Percentiles rank a stretch among this genome's conserved stretches.
Conservation (phyloP, 2,888 invertebrate genomes). For the Oxystoma pomonae region DNA sequence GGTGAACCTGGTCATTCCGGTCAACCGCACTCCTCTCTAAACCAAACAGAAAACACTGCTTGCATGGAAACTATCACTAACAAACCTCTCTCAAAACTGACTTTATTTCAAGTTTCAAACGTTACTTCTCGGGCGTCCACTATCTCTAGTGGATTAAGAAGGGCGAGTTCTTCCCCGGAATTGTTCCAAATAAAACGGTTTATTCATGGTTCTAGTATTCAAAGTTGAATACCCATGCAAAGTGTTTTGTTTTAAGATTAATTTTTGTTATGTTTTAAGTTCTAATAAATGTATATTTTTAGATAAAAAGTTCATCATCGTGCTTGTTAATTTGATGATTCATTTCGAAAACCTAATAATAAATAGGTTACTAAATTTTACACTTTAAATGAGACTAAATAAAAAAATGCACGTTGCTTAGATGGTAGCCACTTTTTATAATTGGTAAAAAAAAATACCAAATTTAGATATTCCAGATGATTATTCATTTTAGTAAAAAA, state of each 20-base stretch:
- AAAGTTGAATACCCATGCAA: background rate
- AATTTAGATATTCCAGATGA: no score
- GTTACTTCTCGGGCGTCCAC: slow-evolving; percentile 17
- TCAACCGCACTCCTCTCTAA: background rate
- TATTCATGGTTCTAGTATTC: no score
- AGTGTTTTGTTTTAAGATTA: background rate
- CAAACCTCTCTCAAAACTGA: slow-evolving; percentile 28
- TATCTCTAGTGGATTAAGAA: slow-evolving; percentile 5
- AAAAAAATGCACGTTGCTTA: no score
- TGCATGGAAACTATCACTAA: slow-evolving; percentile 24
- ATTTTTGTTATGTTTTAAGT: background rate
- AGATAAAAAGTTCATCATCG: no score
- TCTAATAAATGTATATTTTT: background rate
- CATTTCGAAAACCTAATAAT: no score
- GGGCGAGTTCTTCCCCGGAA: slow-evolving; percentile 17
- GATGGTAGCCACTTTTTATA: no score
- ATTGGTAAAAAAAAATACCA: no score
- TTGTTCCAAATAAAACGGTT: background rate
- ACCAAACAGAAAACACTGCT: background rate
- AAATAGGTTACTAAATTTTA: no score
- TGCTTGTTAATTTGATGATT: no score
- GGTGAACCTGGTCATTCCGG: background rate
- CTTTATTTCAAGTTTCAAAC: slow-evolving; percentile 33
- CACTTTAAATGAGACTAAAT: no score
- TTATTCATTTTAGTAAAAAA: no score